Conservation (phyloP, 92 coral and sea anemone genomes). For the Phenganax marumi region DNA sequence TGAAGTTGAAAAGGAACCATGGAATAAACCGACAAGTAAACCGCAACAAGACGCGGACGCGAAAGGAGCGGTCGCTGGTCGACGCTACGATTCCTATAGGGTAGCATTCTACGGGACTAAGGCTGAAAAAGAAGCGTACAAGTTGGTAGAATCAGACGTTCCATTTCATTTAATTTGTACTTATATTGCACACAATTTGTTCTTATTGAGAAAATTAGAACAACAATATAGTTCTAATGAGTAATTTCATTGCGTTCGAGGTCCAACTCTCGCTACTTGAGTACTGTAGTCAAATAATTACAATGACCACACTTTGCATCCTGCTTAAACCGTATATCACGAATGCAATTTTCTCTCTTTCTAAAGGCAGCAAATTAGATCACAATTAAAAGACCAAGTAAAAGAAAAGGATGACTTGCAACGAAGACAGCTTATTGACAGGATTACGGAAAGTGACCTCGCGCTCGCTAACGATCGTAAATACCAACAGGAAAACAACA, state of each 20-base stretch:
- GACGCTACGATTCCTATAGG: slow-evolving; percentile 35
- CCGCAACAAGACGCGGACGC: not conserved
- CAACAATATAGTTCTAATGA: no score
- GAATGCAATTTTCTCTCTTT: not conserved
- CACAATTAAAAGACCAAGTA: slow-evolving; percentile 36
- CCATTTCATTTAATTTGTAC: not conserved
- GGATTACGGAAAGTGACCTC: slow-evolving; percentile 27
- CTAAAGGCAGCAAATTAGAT: slow-evolving; percentile 32
- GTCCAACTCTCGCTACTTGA: not conserved
- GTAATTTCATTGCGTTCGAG: no score
- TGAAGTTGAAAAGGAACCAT: no score
- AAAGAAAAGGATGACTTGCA: slow-evolving; percentile 32
- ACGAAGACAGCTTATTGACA: slow-evolving; percentile 24
- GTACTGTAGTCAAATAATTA: not conserved
- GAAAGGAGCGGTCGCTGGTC: not conserved
- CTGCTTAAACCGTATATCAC: not conserved
- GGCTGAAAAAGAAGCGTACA: slow-evolving; percentile 29
- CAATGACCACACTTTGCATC: not conserved
- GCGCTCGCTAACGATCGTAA: slow-evolving; percentile 31
- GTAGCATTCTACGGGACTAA: slow-evolving; percentile 24
- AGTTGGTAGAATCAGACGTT: not conserved
- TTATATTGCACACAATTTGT: not conserved
- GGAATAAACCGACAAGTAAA: not conserved
- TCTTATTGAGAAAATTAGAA: not conserved
- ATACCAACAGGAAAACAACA: slow-evolving; percentile 12